Percentiles rank a stretch among this genome's conserved stretches.
These are phyloP conservation scores for Drosophila lini DNA, from an alignment of 1,140 invertebrate species.

Conservation along the genomic window DNA sequence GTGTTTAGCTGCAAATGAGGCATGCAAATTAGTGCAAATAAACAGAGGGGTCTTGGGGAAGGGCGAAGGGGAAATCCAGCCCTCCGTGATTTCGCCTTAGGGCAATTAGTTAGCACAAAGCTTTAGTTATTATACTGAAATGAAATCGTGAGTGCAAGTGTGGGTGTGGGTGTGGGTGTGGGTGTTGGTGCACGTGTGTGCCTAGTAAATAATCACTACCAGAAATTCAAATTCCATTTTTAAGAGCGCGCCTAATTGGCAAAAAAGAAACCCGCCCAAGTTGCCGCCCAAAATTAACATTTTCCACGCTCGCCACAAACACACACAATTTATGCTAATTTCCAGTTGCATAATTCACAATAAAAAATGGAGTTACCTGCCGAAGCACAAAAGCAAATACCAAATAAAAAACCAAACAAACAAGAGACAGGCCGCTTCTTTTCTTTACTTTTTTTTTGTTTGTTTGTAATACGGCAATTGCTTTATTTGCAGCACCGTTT, in stretches of 20 bases:
- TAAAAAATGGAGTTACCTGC: constrained; percentile 28
- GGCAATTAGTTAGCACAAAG: constrained; percentile 79
- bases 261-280: constrained; percentile 15
- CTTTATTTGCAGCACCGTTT: constrained; percentile 48
- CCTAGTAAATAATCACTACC: constrained; percentile 70
- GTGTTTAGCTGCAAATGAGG: constrained; percentile 66
- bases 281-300: constrained; percentile 26
- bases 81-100: constrained; percentile 50
- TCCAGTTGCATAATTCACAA: constrained; percentile 63
- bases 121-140: constrained; percentile 75
- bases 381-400: constrained; percentile 15
- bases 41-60: constrained; percentile 14
- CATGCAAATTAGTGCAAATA: constrained; percentile 78
- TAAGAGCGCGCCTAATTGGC: constrained; percentile 58
- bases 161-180: constrained; percentile 8
- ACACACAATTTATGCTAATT: constrained; percentile 71
- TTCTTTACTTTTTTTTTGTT: background rate
- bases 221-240: constrained; percentile 77
- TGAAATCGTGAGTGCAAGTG: constrained; percentile 34
- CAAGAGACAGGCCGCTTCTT: background rate
- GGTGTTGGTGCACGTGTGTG: constrained; percentile 30
- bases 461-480: constrained; percentile 25
- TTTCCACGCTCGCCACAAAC: constrained; percentile 26
- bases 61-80: background rate
- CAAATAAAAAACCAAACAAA: constrained; percentile 5